Conservation (phyloP, 2,888 invertebrate genomes). For the Mythimna impura region DNA sequence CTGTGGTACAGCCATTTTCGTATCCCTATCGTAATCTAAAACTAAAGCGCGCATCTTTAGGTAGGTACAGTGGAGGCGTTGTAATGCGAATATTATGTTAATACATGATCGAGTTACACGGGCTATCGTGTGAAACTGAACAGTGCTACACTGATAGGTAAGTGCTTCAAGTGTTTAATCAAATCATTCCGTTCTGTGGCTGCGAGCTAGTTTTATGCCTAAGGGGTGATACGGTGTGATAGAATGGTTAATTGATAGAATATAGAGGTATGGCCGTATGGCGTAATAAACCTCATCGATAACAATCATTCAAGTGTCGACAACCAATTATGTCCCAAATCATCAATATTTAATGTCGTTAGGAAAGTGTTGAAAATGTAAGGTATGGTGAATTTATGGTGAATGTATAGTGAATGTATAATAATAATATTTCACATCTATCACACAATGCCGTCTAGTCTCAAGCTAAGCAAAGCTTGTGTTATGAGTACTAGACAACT, state of each 20-base stretch:
- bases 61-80: neutral
- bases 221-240: neutral
- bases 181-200: slow-evolving; percentile 65
- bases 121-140: slow-evolving; percentile 39
- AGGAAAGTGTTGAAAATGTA: too few species aligned
- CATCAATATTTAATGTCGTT: too few species aligned
- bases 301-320: too few species aligned
- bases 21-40: slow-evolving; percentile 18
- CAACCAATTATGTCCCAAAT: too few species aligned
- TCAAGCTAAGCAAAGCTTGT: too few species aligned
- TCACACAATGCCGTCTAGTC: too few species aligned
- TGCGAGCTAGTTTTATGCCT: slow-evolving; percentile 41
- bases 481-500: too few species aligned
- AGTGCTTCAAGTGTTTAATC: slow-evolving; percentile 67
- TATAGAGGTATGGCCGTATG: too few species aligned
- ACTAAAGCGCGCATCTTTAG: slow-evolving; percentile 6
- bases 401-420: too few species aligned
- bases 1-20: neutral
- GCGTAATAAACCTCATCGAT: neutral
- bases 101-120: slow-evolving; percentile 56
- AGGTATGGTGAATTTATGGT: too few species aligned
- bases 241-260: neutral
- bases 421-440: too few species aligned
- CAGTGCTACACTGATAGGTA: slow-evolving; percentile 43
- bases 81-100: slow-evolving; percentile 54